phyloP scores from a whole-genome alignment of 2,113 vertebrate genomes.

The Atlantisia rogersi region DNA sequence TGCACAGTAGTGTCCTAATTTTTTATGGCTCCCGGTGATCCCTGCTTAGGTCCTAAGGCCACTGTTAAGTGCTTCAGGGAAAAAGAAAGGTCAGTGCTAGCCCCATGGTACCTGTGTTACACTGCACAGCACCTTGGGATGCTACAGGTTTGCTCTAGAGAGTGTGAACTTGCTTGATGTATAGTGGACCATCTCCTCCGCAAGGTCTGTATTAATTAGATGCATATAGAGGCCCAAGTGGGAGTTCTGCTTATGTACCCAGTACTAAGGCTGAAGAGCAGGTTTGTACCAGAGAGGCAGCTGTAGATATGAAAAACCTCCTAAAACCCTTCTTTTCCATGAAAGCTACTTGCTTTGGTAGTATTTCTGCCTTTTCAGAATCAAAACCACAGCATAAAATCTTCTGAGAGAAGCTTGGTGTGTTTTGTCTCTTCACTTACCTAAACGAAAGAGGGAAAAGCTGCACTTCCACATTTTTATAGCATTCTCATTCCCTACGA shows the following conservation, averaged over 20 bases:
- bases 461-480: not conserved
- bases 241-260: not conserved
- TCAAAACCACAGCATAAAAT: not conserved
- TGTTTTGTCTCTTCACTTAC: not conserved
- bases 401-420: not conserved
- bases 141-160: not conserved
- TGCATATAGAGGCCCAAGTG: not conserved
- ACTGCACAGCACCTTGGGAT: not conserved
- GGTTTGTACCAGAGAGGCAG: not conserved
- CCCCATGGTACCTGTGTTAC: not conserved
- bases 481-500: not conserved
- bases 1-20: not conserved
- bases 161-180: not conserved
- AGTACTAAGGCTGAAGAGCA: not conserved
- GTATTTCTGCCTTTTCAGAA: not conserved
- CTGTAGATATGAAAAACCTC: not conserved
- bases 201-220: not conserved
- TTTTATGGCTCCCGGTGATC: not conserved
- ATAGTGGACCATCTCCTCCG: not conserved
- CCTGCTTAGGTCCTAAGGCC: not conserved
- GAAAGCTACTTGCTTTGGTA: not conserved
- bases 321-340: not conserved
- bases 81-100: not conserved
- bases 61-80: not conserved
- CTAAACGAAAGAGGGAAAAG: not conserved